Evolutionary conservation across 1,140 invertebrate genomes (phyloP), one percentile per base, ranked within the genome.

Genomic region (Psix sp.): DNA sequence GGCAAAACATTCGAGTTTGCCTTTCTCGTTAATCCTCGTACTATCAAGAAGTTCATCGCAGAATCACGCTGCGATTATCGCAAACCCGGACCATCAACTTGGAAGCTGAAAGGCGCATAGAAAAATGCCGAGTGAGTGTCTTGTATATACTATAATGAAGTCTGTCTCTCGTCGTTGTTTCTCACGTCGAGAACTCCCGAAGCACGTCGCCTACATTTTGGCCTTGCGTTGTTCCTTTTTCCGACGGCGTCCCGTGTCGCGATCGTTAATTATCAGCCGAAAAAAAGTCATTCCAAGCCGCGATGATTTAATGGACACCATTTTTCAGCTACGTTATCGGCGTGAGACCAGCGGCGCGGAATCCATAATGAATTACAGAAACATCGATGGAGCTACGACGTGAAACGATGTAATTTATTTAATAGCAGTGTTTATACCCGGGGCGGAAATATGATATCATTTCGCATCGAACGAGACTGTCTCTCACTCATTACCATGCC

Each of bases 351-450:
- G 33, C 56, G 38, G 14, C 36, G 51, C n/a, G 36, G 62, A 63
- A 74, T 67, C 54, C 43, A 42, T 67, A 74, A 74, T 74, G 62
- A 74, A 74, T 74, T 62, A 67, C 51, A 67, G 63, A 68, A 68
- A 59, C 57, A 74, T 62, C 24, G 46, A 18, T 29, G 31, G 63
- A 74, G 62, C 35, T 56, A 74, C 62, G n/a, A 65, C 20, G 49
- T 67, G 70, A 59, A 74, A 74, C 62, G 70, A 62, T 66, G 70
- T 73, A 73, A 73, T 73, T 66, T 73, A 73, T 73, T 66, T 66
- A 73, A 73, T 73, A 46, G 52, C 36, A 60, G 70, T 73, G 35
- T 66, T 73, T 73, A 35, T 35, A 63, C 48, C 16, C 20, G 42
- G 42, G 40, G 33, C 70, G 70, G 70, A 73, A 73, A 73, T 66